phyloP scores from a whole-genome alignment of 2,797 vertebrate species.

The Echiichthys vipera region DNA sequence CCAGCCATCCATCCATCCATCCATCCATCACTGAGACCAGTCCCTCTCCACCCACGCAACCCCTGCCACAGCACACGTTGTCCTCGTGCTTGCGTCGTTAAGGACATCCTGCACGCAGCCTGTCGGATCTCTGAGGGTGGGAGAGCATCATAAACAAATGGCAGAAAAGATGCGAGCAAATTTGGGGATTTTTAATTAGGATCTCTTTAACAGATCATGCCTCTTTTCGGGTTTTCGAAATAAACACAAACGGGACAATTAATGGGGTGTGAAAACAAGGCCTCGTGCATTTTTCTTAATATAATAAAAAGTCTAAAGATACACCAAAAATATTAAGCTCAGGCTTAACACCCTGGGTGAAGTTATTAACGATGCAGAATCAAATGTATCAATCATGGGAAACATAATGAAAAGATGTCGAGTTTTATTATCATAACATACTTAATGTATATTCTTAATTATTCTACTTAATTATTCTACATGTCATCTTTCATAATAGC shows the following conservation, averaged over 20 bases:
- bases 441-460: not conserved
- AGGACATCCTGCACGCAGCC: constrained; percentile 55
- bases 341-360: not conserved
- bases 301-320: too few relatives aligned
- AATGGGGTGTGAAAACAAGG: constrained; percentile 9
- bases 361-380: not conserved
- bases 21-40: constrained; percentile 52
- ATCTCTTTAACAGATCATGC: constrained; percentile 28
- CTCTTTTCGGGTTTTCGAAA: constrained; percentile 46
- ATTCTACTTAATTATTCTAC: too few relatives aligned
- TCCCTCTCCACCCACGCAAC: not conserved
- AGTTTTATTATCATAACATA: not conserved
- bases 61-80: not conserved
- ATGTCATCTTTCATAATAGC: not conserved
- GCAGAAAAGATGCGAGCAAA: constrained; percentile 18
- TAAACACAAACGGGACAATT: constrained; percentile 19
- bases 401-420: not conserved
- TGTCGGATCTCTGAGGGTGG: not conserved
- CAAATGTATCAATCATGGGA: not conserved
- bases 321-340: not conserved
- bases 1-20: too few relatives aligned
- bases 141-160: constrained; percentile 17
- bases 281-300: not conserved
- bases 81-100: constrained; percentile 34
- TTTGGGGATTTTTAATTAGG: constrained; percentile 34